These are phyloP conservation scores for Drosophila varians DNA, from an alignment of 1,140 invertebrate genomes.

Conservation along the genomic window DNA sequence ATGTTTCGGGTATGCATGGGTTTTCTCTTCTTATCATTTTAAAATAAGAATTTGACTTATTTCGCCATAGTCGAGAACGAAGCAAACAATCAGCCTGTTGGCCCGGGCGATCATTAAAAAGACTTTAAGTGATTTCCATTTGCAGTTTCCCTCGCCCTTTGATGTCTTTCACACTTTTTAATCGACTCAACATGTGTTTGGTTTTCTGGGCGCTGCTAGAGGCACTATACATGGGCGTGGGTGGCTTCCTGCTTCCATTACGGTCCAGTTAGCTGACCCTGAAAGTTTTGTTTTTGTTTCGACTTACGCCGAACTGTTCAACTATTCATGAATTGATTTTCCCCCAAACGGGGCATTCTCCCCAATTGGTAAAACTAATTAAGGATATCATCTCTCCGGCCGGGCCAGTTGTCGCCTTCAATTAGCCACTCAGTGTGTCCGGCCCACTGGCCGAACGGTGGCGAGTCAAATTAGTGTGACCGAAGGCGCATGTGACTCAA, in stretches of 20 bases:
- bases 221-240: neutral
- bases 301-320: slow-evolving; percentile 25
- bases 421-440: slow-evolving; percentile 41
- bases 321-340: slow-evolving; percentile 43
- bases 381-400: slow-evolving; percentile 39
- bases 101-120: neutral
- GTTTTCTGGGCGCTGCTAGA: neutral
- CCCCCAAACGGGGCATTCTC: too few species aligned
- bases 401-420: slow-evolving; percentile 21
- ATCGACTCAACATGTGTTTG: slow-evolving; percentile 43
- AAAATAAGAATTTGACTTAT: neutral
- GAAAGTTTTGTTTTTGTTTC: slow-evolving; percentile 40
- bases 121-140: slow-evolving; percentile 13
- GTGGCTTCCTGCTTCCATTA: slow-evolving; percentile 42
- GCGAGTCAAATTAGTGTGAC: neutral
- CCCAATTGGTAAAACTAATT: slow-evolving; percentile 54
- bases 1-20: slow-evolving; percentile 5
- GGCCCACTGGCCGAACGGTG: neutral
- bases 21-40: slow-evolving; percentile 19
- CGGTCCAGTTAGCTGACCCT: slow-evolving; percentile 31
- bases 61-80: neutral
- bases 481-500: slow-evolving; percentile 2
- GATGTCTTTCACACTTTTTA: slow-evolving; percentile 28
- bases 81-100: neutral
- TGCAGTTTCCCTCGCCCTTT: slow-evolving; percentile 12